A percentile compares a stretch with the other conserved stretches of the same genome.
phyloP scores from a whole-genome alignment of 1,140 invertebrate genomes.

The Drosophila arawakana region DNA sequence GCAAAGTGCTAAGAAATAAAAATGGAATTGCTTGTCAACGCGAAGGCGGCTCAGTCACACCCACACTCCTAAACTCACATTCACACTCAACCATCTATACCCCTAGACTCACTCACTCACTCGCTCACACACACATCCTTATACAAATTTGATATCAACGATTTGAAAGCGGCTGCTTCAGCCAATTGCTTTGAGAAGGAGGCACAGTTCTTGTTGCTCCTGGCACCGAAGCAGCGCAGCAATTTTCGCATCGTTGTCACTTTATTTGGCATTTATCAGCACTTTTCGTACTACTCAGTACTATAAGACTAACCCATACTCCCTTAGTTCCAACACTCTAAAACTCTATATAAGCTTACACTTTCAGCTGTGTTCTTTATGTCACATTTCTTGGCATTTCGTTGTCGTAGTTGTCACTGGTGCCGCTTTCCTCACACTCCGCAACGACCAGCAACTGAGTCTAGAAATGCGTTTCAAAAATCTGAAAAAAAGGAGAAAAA shows the following conservation, averaged over 20 bases:
- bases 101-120: constrained; percentile 21
- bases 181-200: constrained; percentile 62
- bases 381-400: constrained; percentile 25
- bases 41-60: constrained; percentile 48
- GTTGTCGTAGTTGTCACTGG: constrained; percentile 1
- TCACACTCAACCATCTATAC: constrained; percentile 3
- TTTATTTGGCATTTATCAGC: constrained; percentile 81
- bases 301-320: constrained; percentile 1
- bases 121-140: constrained; percentile 5
- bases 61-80: constrained; percentile 19
- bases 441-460: constrained; percentile 7
- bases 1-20: constrained; percentile 39
- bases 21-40: constrained; percentile 35
- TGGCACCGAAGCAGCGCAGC: constrained; percentile 26
- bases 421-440: neutral
- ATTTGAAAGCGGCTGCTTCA: constrained; percentile 60
- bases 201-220: constrained; percentile 20
- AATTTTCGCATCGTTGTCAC: constrained; percentile 74
- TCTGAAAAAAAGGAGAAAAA: constrained; percentile 49
- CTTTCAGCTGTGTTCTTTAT: constrained; percentile 24
- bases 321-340: neutral
- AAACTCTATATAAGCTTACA: constrained; percentile 6
- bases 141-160: constrained; percentile 64
- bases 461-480: constrained; percentile 79
- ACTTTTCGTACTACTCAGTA: constrained; percentile 43